phyloP scores from a whole-genome alignment of 2,113 vertebrate genomes.

The Dipodomys stephensi region DNA sequence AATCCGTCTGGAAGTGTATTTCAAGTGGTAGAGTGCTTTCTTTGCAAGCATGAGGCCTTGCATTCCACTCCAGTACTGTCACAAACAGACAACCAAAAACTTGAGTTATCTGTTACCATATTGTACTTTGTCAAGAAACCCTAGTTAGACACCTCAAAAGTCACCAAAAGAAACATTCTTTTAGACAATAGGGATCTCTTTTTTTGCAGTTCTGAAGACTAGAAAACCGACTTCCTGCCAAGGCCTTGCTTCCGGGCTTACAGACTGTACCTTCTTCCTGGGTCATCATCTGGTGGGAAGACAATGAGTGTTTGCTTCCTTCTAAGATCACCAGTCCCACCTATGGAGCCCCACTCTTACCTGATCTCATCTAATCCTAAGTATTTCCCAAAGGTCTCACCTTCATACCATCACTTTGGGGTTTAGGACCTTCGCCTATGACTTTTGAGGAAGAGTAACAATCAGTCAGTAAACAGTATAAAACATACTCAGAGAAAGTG shows the following conservation, averaged over 20 bases:
- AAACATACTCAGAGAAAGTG: too few species aligned
- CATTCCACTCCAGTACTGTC: neutral
- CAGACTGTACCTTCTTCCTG: neutral
- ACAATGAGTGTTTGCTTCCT: neutral
- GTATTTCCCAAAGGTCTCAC: neutral
- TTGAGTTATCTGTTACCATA: constrained; percentile 2
- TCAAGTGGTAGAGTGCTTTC: too few species aligned
- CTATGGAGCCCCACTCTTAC: too few species aligned
- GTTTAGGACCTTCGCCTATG: neutral
- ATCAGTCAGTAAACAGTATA: neutral
- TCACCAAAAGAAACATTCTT: neutral
- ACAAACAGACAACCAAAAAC: neutral
- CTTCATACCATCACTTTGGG: neutral
- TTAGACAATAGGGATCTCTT: neutral
- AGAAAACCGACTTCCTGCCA: neutral
- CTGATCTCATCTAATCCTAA: neutral
- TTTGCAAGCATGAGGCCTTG: too few species aligned
- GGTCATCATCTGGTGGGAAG: neutral
- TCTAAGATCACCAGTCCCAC: neutral
- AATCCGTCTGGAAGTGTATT: too few species aligned
- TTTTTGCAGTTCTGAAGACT: neutral
- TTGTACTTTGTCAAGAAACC: neutral
- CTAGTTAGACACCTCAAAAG: neutral
- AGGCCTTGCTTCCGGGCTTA: neutral
- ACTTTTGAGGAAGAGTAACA: neutral